A percentile compares a stretch with the other conserved stretches of the same genome.
Evolutionary conservation across 2,888 invertebrate genomes (phyloP).

Genomic region (Sphecodes monilicornis): DNA sequence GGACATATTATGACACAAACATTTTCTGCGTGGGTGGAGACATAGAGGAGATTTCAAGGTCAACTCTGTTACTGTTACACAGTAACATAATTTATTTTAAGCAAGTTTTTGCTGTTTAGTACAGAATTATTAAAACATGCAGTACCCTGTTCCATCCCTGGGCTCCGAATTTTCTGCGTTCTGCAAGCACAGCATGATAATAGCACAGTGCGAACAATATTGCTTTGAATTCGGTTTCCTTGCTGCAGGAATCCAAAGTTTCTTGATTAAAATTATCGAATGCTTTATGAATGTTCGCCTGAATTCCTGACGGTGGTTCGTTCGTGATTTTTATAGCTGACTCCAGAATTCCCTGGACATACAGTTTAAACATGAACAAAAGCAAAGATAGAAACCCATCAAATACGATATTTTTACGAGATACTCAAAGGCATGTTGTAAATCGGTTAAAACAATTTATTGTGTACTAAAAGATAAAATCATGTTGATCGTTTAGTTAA

Average conservation of each 20-base stretch:
- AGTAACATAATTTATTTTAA: background rate
- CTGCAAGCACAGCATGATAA: constrained; percentile 97
- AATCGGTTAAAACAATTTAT: too few species aligned
- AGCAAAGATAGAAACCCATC: background rate
- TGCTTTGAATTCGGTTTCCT: constrained; percentile 96
- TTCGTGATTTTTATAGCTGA: constrained; percentile 98
- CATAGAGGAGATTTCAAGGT: too few species aligned
- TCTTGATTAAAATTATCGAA: constrained; percentile 96
- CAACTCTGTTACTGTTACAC: too few species aligned
- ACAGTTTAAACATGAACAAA: background rate
- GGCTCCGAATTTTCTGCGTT: constrained; percentile 96
- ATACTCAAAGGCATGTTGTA: too few species aligned
- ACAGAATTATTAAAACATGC: background rate
- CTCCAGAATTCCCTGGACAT: constrained; percentile 92
- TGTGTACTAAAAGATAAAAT: background rate
- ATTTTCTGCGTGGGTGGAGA: too few species aligned
- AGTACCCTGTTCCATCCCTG: constrained; percentile 94
- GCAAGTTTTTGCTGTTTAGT: background rate
- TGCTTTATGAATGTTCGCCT: constrained; percentile 96
- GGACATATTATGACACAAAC: too few species aligned
- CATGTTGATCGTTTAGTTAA: background rate
- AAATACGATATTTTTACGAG: background rate
- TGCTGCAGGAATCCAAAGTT: constrained; percentile 95
- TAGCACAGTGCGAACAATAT: constrained; percentile 96
- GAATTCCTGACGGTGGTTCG: constrained; percentile 97